These are phyloP conservation scores for Odontomyia ornata DNA, from an alignment of 2,888 invertebrate species.

Conservation along the genomic window DNA sequence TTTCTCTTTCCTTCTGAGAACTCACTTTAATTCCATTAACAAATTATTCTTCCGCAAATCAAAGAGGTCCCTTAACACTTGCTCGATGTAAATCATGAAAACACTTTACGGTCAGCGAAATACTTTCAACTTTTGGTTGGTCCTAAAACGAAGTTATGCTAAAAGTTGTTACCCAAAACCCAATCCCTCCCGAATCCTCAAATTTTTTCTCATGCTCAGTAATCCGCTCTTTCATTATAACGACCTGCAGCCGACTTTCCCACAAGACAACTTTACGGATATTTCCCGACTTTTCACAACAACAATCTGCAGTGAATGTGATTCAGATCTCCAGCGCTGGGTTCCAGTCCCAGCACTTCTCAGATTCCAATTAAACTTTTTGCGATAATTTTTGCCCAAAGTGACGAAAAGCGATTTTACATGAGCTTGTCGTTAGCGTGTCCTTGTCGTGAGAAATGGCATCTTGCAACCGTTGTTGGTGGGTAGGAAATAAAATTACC, in stretches of 20 bases:
- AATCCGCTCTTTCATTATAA: slow-evolving; percentile 15
- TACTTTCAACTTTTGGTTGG: slow-evolving; percentile 22
- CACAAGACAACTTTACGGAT: not conserved
- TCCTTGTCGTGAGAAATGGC: not conserved
- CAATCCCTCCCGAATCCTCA: not conserved
- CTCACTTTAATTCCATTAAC: too few relatives aligned
- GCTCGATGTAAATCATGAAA: slow-evolving; percentile 27
- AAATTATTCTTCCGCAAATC: not conserved
- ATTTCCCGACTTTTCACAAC: not conserved
- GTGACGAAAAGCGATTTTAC: slow-evolving; percentile 31
- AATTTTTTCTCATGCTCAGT: not conserved
- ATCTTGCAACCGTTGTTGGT: not conserved
- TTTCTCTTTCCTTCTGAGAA: too few relatives aligned
- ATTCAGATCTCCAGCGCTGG: not conserved
- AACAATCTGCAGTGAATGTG: slow-evolving; percentile 8
- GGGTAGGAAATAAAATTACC: not conserved
- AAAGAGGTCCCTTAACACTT: not conserved
- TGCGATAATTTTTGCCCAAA: slow-evolving; percentile 36
- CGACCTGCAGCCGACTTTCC: slow-evolving; percentile 1
- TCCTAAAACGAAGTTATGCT: slow-evolving; percentile 22
- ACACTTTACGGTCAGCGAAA: slow-evolving; percentile 21
- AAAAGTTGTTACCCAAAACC: not conserved
- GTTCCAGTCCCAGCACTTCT: not conserved
- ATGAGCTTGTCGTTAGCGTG: not conserved
- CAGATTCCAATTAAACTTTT: slow-evolving; percentile 41